Percentiles rank a stretch among this genome's conserved stretches.
phyloP scores from a whole-genome alignment of 1,140 invertebrate genomes.

The Holotrichia oblita region DNA sequence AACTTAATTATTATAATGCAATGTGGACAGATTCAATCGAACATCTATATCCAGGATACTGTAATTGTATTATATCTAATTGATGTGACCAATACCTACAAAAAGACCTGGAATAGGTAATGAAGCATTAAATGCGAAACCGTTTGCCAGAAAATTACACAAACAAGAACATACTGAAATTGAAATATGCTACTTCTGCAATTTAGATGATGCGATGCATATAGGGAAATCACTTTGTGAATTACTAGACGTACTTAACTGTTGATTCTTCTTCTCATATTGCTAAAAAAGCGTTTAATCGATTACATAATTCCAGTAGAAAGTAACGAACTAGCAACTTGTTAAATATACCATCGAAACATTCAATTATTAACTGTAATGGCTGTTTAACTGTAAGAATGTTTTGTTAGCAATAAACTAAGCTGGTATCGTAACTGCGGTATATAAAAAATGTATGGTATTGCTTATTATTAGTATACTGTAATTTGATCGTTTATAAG shows the following conservation, averaged over 20 bases:
- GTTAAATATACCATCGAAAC: background rate
- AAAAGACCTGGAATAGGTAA: slow-evolving; percentile 7
- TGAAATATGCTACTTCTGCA: background rate
- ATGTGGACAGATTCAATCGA: background rate
- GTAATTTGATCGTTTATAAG: background rate
- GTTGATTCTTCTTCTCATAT: background rate
- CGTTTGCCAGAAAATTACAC: slow-evolving; percentile 16
- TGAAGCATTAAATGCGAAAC: slow-evolving; percentile 3
- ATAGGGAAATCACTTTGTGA: background rate
- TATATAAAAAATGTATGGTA: background rate
- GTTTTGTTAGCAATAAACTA: background rate
- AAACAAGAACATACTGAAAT: background rate
- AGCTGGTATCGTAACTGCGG: background rate
- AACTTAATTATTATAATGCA: slow-evolving; percentile 16
- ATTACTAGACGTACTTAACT: background rate
- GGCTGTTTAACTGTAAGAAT: slow-evolving; percentile 11
- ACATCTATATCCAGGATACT: background rate
- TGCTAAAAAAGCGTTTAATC: background rate
- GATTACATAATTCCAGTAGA: background rate
- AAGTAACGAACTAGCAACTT: background rate
- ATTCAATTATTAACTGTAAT: slow-evolving; percentile 18
- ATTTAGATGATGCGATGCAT: background rate
- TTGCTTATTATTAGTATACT: background rate
- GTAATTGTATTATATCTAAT: slow-evolving; percentile 14
- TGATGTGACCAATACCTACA: slow-evolving; percentile 7